A percentile compares a stretch with the other conserved stretches of the same genome.
Evolutionary conservation across 2,797 vertebrate species (phyloP).

Genomic region (Chanos chanos): DNA sequence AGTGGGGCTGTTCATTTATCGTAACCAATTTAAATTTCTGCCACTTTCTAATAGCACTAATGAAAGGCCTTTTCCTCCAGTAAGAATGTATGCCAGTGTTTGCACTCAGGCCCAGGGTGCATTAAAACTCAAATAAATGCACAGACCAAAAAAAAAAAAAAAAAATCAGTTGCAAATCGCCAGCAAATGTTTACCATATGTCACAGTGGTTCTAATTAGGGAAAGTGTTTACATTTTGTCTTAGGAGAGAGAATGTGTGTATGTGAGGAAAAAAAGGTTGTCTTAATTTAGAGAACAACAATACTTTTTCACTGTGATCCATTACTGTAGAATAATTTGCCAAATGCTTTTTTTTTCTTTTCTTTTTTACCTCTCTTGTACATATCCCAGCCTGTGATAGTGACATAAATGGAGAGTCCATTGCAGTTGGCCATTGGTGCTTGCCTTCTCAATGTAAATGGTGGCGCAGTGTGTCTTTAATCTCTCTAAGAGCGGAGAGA

Average conservation of each 20-base stretch:
- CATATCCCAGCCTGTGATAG: neutral
- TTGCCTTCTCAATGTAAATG: too few relatives aligned
- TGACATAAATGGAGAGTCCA: constrained; percentile 32
- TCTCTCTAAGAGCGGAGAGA: neutral
- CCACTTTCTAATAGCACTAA: constrained; percentile 48
- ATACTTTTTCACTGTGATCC: constrained; percentile 26
- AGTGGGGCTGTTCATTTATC: constrained; percentile 55
- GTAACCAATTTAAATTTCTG: constrained; percentile 57
- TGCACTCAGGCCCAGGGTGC: constrained; percentile 19
- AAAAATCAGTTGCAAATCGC: constrained; percentile 19
- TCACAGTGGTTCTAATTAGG: constrained; percentile 31
- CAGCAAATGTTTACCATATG: constrained; percentile 33
- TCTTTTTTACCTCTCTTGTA: constrained; percentile 13
- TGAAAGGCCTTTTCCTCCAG: constrained; percentile 33
- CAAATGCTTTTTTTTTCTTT: constrained; percentile 40
- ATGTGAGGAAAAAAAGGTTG: constrained; percentile 7
- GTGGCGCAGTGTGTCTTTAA: constrained; percentile 22
- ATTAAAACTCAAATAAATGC: constrained; percentile 25
- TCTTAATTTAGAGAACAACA: constrained; percentile 13
- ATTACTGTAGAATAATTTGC: constrained; percentile 38
- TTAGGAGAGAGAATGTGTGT: neutral
- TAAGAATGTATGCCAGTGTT: constrained; percentile 25
- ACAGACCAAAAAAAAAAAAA: neutral
- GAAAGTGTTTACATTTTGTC: constrained; percentile 8
- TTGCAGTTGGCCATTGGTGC: too few relatives aligned